Evolutionary conservation across 2,113 vertebrate species (phyloP).

Genomic region (Erpornis zantholeuca): DNA sequence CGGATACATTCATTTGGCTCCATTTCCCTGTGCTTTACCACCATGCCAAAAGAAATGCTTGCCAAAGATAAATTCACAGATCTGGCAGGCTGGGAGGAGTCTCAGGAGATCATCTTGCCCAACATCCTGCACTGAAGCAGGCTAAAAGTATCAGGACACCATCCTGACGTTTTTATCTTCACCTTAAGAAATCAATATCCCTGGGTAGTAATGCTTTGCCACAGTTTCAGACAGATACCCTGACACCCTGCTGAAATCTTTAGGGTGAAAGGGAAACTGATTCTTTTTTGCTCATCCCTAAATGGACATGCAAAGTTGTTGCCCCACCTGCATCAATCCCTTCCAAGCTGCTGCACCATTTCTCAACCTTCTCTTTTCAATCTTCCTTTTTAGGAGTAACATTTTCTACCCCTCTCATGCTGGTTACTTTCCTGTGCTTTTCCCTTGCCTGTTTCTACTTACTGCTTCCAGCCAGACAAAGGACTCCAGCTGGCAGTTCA

Average conservation of each 20-base stretch:
- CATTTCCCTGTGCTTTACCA: background rate
- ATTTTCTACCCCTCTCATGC: background rate
- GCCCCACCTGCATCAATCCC: background rate
- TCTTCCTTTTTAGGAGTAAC: background rate
- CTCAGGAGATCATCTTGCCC: background rate
- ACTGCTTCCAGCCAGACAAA: background rate
- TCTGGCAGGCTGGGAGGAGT: background rate
- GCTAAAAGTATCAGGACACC: background rate
- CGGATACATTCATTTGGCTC: background rate
- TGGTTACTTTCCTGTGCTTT: background rate
- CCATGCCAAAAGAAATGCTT: background rate
- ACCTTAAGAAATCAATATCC: background rate
- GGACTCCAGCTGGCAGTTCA: background rate
- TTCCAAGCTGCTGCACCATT: background rate
- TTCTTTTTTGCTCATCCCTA: background rate
- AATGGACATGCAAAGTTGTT: background rate
- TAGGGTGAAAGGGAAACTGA: background rate
- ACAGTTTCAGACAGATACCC: background rate
- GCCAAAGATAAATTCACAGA: conserved; percentile 7
- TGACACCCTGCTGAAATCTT: background rate
- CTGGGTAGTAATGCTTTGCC: background rate
- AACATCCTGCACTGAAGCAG: background rate
- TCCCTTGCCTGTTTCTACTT: background rate
- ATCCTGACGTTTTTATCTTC: background rate
- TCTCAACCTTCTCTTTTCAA: background rate